Conservation (phyloP, 1,140 invertebrate genomes). For the Agrilus planipennis region DNA sequence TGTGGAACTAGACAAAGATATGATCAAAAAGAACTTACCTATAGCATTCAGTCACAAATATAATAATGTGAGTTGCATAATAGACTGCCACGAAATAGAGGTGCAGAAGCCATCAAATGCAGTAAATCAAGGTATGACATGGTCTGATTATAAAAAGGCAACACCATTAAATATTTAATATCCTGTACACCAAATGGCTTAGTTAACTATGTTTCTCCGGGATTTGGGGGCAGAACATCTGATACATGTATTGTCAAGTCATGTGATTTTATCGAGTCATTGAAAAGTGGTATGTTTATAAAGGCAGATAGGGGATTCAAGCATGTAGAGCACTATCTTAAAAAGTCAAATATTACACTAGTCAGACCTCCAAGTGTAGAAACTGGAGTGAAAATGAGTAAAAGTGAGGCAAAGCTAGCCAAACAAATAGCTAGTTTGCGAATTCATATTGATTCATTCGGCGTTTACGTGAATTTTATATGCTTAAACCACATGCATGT, state of each 20-base stretch:
- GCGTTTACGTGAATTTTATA: conserved; percentile 12
- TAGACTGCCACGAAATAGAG: conserved; percentile 30
- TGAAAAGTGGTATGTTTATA: conserved; percentile 18
- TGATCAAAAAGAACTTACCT: not conserved
- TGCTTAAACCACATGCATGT: conserved; percentile 30
- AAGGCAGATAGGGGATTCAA: conserved; percentile 34
- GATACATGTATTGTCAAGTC: conserved; percentile 25
- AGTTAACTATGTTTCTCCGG: conserved; percentile 29
- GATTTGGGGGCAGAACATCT: conserved; percentile 26
- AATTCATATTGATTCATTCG: conserved; percentile 11
- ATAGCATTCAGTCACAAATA: not conserved
- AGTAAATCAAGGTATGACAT: conserved; percentile 20
- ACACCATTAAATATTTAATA: conserved; percentile 34
- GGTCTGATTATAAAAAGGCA: conserved; percentile 30
- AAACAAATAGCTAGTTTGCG: conserved; percentile 23
- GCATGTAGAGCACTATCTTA: conserved; percentile 23
- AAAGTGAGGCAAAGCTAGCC: conserved; percentile 18
- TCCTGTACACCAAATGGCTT: conserved; percentile 29
- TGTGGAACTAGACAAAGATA: no score
- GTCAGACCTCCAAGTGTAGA: conserved; percentile 26
- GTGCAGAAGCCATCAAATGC: conserved; percentile 23
- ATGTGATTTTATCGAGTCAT: conserved; percentile 22
- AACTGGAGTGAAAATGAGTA: conserved; percentile 11
- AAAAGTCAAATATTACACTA: conserved; percentile 18
- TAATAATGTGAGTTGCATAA: not conserved